Conservation (phyloP, 2,797 vertebrate species). For the Erpetoichthys calabaricus region DNA sequence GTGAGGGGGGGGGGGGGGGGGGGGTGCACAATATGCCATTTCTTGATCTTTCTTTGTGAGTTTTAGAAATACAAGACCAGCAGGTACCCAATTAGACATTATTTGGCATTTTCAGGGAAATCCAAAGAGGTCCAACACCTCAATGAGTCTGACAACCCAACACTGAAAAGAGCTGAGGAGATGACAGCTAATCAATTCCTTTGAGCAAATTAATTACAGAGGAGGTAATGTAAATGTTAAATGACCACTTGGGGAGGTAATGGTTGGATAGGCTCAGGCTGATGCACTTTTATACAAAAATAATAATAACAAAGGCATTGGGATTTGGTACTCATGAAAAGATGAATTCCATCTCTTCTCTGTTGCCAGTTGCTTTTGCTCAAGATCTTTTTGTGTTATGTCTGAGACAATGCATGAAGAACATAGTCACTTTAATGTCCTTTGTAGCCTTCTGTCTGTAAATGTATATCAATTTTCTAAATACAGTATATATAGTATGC, state of each 20-base stretch:
- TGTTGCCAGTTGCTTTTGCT: too few relatives aligned
- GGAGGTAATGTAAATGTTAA: constrained; percentile 41
- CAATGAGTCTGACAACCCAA: constrained; percentile 21
- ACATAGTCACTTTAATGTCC: not conserved
- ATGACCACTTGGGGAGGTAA: constrained; percentile 28
- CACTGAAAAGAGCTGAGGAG: constrained; percentile 20
- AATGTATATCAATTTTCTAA: not conserved
- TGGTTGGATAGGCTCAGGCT: constrained; percentile 20
- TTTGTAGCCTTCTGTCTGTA: not conserved
- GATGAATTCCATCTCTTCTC: too few relatives aligned
- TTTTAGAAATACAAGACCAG: not conserved
- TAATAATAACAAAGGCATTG: too few relatives aligned
- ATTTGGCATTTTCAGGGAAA: constrained; percentile 7
- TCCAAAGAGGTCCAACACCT: constrained; percentile 9
- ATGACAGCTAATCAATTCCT: constrained; percentile 48
- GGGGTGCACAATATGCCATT: too few relatives aligned
- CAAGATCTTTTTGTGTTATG: too few relatives aligned
- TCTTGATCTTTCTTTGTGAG: too few relatives aligned
- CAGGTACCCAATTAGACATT: constrained; percentile 1
- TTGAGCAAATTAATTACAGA: constrained; percentile 28
- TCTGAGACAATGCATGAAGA: too few relatives aligned
- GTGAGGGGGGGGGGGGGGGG: too few relatives aligned
- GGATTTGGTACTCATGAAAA: too few relatives aligned
- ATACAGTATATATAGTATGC: not conserved
- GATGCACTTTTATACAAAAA: not conserved